Evolutionary conservation across 1,140 invertebrate genomes (phyloP), one percentile per base, ranked within the genome.

Genomic region (Drosophila tani): DNA sequence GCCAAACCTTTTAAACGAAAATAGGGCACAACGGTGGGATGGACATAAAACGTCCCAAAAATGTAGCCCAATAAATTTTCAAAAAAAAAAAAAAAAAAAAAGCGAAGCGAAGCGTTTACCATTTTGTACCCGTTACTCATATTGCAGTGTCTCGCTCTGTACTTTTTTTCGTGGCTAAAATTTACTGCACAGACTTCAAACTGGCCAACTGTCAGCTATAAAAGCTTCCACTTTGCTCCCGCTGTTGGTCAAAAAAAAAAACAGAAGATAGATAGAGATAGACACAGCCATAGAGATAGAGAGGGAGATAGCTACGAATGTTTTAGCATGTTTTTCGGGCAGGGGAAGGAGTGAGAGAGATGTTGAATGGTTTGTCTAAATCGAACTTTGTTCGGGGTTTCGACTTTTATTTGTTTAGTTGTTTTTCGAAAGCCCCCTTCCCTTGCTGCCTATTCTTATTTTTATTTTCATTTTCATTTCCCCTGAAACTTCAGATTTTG

Each of bases 21-120:
- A 17, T 5, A 5, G 12, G 5, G 15, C 15, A 27, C 38, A 65
- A 12, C 41, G 38, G 47, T 46, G 62, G 66, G n/a, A 8, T 21
- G 14, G 60, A 60, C 79, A 81, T 81, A 59, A 77, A 81, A 67
- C 62, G 65, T 67, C 50, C 64, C 63, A 75, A 81, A 81, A 79
- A 62, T 32, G 71, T 63, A 57, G 65, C 53, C 60, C 70, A 86
- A 86, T 87, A 86, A 86, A 86, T 86, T 86, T 82, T 35, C 64
- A 53, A 53, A 17, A 32, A 58, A 41, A 65, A 65, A 38, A 35
- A 56, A 27, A 29, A 43, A 57, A 38, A 21, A 21, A 24, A 27
- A 60, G 2, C 21, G 17, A 27, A 41, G 27, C 14, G 24, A 3
- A 64, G 32, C 17, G 49, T 29, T 71, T 43, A 41, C 58, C 29